phyloP scores from a whole-genome alignment of 2,888 invertebrate genomes.

The Pterostichus niger region DNA sequence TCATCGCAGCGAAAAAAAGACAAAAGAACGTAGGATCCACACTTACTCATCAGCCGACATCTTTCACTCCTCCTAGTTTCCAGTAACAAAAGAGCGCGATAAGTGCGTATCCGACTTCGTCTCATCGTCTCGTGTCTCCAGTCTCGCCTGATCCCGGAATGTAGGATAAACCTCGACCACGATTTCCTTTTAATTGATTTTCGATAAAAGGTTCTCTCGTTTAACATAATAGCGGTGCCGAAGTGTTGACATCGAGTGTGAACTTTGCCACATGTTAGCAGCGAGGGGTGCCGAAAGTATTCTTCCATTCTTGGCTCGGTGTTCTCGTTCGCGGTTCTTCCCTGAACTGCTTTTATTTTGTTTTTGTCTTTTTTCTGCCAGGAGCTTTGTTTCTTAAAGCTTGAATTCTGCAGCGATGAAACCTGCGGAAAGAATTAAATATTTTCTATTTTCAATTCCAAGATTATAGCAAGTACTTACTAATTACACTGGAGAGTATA shows the following conservation, averaged over 20 bases:
- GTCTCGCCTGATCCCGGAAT: constrained; percentile 60
- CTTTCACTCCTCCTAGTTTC: constrained; percentile 18
- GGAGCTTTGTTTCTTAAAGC: constrained; percentile 33
- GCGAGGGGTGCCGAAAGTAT: constrained; percentile 10
- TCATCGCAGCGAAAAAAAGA: neutral
- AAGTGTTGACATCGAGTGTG: constrained; percentile 76
- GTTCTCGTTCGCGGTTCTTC: constrained; percentile 15
- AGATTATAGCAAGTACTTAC: too few species aligned
- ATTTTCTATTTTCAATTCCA: too few species aligned
- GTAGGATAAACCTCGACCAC: constrained; percentile 73
- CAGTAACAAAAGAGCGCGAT: constrained; percentile 51
- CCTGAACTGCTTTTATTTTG: constrained; percentile 26
- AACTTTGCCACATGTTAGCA: constrained; percentile 72
- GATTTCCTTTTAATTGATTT: constrained; percentile 78
- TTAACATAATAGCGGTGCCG: constrained; percentile 76
- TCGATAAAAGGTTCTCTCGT: constrained; percentile 77
- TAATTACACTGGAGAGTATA: too few species aligned
- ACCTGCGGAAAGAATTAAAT: too few species aligned
- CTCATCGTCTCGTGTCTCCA: constrained; percentile 7
- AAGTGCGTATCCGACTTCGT: constrained; percentile 15
- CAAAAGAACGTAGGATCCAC: constrained; percentile 24
- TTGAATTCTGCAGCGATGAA: too few species aligned
- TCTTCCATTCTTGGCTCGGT: constrained; percentile 2
- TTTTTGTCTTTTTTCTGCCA: constrained; percentile 39
- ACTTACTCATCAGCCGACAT: constrained; percentile 15